Evolutionary conservation across 2,888 invertebrate genomes (phyloP).

Genomic region (Chalcis sispes): DNA sequence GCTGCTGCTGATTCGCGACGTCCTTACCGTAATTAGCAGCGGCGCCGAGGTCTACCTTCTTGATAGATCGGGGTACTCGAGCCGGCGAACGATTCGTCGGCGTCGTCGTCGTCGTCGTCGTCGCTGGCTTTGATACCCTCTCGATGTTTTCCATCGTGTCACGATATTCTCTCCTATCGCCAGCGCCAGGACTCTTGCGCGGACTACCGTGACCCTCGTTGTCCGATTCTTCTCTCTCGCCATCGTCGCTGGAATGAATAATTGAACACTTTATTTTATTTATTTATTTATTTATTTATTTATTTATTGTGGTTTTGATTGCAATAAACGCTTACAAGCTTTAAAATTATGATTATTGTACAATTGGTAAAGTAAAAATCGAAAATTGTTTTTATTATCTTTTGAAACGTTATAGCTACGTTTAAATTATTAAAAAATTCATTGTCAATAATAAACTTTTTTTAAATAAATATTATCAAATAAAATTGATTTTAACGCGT

Average conservation of each 20-base stretch:
- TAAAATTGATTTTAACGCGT: too few relatives aligned
- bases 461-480: too few relatives aligned
- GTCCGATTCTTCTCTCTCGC: constrained; percentile 83
- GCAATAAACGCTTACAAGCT: too few relatives aligned
- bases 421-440: too few relatives aligned
- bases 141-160: constrained; percentile 75
- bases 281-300: too few relatives aligned
- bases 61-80: constrained; percentile 75
- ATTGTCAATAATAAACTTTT: too few relatives aligned
- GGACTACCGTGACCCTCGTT: constrained; percentile 79
- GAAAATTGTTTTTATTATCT: neutral
- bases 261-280: neutral
- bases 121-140: constrained; percentile 66
- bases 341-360: too few relatives aligned
- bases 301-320: too few relatives aligned
- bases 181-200: constrained; percentile 70
- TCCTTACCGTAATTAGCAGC: constrained; percentile 83
- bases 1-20: constrained; percentile 56
- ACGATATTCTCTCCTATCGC: constrained; percentile 77
- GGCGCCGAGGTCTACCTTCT: constrained; percentile 82
- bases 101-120: constrained; percentile 74
- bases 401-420: too few relatives aligned
- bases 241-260: constrained; percentile 77
- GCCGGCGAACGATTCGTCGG: constrained; percentile 71
- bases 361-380: too few relatives aligned